Evolutionary conservation across 2,888 invertebrate genomes (phyloP).

Genomic region (Epirrhoe alternata): DNA sequence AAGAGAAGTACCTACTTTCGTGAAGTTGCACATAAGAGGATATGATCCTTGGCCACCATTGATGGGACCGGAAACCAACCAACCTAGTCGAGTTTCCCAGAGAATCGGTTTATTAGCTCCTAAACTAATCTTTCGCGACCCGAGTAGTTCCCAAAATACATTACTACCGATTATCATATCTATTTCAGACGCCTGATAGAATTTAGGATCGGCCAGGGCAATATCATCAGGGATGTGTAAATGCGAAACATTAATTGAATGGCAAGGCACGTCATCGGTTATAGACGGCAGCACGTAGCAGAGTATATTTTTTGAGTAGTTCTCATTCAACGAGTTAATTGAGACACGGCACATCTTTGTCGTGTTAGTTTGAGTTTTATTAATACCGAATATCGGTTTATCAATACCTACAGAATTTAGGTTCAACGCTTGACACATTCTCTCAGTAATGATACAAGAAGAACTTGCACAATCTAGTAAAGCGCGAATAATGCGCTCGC

Average conservation of each 20-base stretch:
- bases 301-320: slow-evolving; percentile 2
- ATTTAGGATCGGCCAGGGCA: slow-evolving; percentile 18
- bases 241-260: slow-evolving; percentile 15
- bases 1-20: slow-evolving; percentile 13
- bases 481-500: slow-evolving; percentile 24
- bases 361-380: slow-evolving; percentile 16
- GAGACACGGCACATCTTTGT: slow-evolving; percentile 13
- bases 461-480: slow-evolving; percentile 26
- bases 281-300: slow-evolving; percentile 17
- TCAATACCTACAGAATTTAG: slow-evolving; percentile 5
- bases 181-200: slow-evolving; percentile 18
- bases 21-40: slow-evolving; percentile 26
- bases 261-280: slow-evolving; percentile 26
- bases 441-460: slow-evolving; percentile 14
- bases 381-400: slow-evolving; percentile 13
- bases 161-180: slow-evolving; percentile 15
- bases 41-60: slow-evolving; percentile 11
- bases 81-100: slow-evolving; percentile 31
- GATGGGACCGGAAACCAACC: slow-evolving; percentile 35
- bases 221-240: slow-evolving; percentile 17
- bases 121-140: slow-evolving; percentile 21
- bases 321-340: slow-evolving; percentile 11
- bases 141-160: slow-evolving; percentile 25
- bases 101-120: slow-evolving; percentile 19
- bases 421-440: neutral